Evolutionary conservation across 2,888 invertebrate species (phyloP).

Genomic region (Bhutanitis thaidina): DNA sequence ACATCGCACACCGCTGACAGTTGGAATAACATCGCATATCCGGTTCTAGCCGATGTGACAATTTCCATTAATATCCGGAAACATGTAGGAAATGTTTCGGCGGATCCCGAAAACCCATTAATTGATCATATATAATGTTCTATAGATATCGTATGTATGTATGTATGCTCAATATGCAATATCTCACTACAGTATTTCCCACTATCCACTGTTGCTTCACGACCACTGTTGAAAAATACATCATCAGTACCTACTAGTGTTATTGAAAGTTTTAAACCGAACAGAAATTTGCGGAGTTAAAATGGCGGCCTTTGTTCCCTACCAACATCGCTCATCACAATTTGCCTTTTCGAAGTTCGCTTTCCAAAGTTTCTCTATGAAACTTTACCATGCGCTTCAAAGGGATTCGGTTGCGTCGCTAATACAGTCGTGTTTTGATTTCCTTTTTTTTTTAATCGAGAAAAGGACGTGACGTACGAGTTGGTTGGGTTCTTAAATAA

Average conservation of each 20-base stretch:
- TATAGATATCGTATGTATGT: too few relatives aligned
- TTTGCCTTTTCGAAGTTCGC: not conserved
- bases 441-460: too few relatives aligned
- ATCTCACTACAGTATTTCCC: too few relatives aligned
- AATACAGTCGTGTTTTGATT: not conserved
- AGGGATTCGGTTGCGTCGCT: not conserved
- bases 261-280: too few relatives aligned
- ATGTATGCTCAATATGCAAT: too few relatives aligned
- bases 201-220: too few relatives aligned
- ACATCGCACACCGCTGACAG: not conserved
- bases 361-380: not conserved
- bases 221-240: too few relatives aligned
- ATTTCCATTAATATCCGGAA: not conserved
- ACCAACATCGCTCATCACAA: not conserved
- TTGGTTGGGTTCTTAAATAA: too few relatives aligned
- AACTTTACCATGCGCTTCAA: not conserved
- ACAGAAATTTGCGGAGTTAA: too few relatives aligned
- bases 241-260: too few relatives aligned
- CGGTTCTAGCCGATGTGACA: not conserved
- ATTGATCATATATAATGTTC: too few relatives aligned
- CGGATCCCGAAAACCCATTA: not conserved
- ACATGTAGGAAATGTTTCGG: not conserved
- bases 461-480: too few relatives aligned
- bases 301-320: not conserved
- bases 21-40: not conserved